Conservation (phyloP, 2,888 invertebrate species). For the Julus scandinavius region DNA sequence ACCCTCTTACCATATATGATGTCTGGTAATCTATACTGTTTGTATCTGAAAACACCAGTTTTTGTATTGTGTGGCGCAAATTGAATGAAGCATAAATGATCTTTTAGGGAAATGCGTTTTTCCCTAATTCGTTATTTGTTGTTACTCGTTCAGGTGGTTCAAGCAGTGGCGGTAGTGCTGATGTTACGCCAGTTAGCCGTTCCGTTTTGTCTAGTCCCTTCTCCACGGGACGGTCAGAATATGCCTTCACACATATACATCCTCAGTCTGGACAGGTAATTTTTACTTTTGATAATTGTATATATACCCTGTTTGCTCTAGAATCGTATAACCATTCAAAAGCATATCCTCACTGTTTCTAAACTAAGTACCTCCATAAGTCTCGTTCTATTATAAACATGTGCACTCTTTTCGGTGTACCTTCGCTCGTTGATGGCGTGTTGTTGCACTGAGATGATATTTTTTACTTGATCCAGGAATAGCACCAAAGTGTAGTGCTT, state of each 20-base stretch:
- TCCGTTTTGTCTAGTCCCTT: conserved; percentile 67
- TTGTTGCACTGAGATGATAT: background rate
- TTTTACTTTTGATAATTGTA: background rate
- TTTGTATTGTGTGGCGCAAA: too few relatives aligned
- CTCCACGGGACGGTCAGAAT: conserved; percentile 70
- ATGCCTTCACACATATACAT: conserved; percentile 93
- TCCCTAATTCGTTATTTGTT: background rate
- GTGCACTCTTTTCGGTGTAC: background rate
- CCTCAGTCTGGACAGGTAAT: conserved; percentile 73
- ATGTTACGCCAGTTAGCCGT: conserved; percentile 65
- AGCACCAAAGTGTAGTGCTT: conserved; percentile 3
- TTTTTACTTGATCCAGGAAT: conserved; percentile 29
- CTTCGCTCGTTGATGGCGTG: background rate
- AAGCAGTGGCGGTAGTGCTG: conserved; percentile 59
- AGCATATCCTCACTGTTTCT: background rate
- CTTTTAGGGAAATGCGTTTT: background rate
- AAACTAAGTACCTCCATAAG: background rate
- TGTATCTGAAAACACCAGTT: too few relatives aligned
- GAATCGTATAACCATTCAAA: background rate
- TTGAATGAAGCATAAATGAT: too few relatives aligned
- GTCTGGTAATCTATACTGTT: too few relatives aligned
- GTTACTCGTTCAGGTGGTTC: conserved; percentile 45
- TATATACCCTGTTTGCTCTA: background rate
- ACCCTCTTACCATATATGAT: too few relatives aligned
- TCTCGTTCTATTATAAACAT: background rate